These are phyloP conservation scores for Cotesia vestalis DNA, from an alignment of 1,140 invertebrate genomes.

Conservation along the genomic window DNA sequence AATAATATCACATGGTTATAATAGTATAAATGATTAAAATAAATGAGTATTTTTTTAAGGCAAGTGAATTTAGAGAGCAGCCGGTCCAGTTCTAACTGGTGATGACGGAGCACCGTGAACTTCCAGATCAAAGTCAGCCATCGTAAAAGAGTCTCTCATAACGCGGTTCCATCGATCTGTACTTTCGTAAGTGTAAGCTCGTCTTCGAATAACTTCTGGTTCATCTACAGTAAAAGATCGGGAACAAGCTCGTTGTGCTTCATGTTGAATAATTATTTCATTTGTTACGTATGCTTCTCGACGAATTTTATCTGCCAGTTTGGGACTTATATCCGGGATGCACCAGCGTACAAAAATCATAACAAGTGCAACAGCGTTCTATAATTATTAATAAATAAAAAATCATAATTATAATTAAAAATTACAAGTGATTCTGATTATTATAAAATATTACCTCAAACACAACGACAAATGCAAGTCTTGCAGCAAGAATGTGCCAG, in stretches of 20 bases:
- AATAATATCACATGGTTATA: too few relatives aligned
- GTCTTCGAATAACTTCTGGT: conserved; percentile 33
- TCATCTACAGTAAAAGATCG: conserved; percentile 24
- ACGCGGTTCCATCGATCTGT: conserved; percentile 52
- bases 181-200: conserved; percentile 34
- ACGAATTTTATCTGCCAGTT: conserved; percentile 81
- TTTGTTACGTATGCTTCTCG: conserved; percentile 89
- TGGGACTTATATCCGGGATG: conserved; percentile 85
- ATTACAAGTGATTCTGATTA: not conserved
- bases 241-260: conserved; percentile 70
- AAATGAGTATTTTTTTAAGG: too few relatives aligned
- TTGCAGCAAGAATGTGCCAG: conserved; percentile 90
- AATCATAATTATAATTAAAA: conserved; percentile 29
- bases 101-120: conserved; percentile 63
- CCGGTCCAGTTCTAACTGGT: conserved; percentile 36
- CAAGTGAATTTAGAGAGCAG: conserved; percentile 34
- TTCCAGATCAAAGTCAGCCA: conserved; percentile 73
- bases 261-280: conserved; percentile 87
- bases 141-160: conserved; percentile 70
- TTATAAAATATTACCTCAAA: conserved; percentile 78
- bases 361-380: conserved; percentile 86
- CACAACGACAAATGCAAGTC: conserved; percentile 90
- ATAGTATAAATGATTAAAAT: too few relatives aligned
- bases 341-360: conserved; percentile 86
- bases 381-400: conserved; percentile 49